A percentile compares a stretch with the other conserved stretches of the same genome.
These are phyloP conservation scores for Phymatocera aterrima DNA, from an alignment of 2,888 invertebrate species.

Conservation along the genomic window DNA sequence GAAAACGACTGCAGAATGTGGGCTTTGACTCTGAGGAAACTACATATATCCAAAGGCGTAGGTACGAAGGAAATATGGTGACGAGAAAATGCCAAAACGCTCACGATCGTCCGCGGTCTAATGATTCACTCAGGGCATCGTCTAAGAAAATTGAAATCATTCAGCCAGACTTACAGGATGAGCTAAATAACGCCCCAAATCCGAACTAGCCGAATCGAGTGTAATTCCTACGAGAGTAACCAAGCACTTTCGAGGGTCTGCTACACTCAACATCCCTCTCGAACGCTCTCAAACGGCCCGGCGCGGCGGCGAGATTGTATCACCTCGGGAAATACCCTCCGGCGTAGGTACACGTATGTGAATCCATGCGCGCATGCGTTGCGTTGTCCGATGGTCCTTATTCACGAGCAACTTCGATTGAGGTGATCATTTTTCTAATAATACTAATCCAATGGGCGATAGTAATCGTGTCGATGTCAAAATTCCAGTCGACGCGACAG, in stretches of 20 bases:
- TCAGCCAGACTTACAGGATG: background rate
- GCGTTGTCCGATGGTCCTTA: background rate
- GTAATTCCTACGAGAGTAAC: conserved; percentile 46
- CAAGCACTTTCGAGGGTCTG: conserved; percentile 44
- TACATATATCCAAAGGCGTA: too few species aligned
- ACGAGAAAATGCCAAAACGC: too few species aligned
- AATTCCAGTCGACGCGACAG: background rate
- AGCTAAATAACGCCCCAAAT: conserved; percentile 11
- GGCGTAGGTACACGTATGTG: background rate
- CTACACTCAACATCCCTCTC: conserved; percentile 48
- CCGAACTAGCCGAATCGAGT: conserved; percentile 23
- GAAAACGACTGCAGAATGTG: too few species aligned
- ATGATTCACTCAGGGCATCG: background rate
- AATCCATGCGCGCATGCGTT: background rate
- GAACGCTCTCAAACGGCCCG: conserved; percentile 41
- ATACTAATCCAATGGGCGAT: background rate
- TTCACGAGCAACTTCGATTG: background rate
- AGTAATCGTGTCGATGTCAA: too few species aligned
- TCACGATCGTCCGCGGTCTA: background rate
- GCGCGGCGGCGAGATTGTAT: conserved; percentile 39
- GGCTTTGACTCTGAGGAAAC: too few species aligned
- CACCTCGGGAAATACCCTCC: conserved; percentile 33
- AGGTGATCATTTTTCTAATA: background rate
- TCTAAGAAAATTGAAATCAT: conserved; percentile 37
- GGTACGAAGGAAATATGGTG: too few species aligned